phyloP scores from a whole-genome alignment of 1,140 invertebrate species.

The Venustaconcha ellipsiformis region DNA sequence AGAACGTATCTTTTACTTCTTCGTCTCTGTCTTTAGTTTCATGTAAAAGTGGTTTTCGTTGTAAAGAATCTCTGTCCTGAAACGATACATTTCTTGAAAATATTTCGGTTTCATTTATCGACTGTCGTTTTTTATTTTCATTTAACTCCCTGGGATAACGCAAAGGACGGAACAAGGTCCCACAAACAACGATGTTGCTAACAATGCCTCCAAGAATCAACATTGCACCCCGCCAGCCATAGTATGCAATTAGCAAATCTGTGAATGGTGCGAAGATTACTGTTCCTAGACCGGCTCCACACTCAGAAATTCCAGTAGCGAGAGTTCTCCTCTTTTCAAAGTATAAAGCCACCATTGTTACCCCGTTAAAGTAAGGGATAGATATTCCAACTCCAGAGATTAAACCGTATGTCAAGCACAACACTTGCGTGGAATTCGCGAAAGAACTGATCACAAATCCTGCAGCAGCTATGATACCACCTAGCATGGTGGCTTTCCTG shows the following conservation, averaged over 20 bases:
- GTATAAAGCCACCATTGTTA: constrained; percentile 83
- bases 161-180: constrained; percentile 83
- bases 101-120: neutral
- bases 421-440: constrained; percentile 67
- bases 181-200: constrained; percentile 83
- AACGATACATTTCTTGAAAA: neutral
- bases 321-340: constrained; percentile 91
- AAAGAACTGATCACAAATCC: constrained; percentile 85
- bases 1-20: too few species aligned
- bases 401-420: constrained; percentile 88
- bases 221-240: constrained; percentile 73
- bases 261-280: constrained; percentile 63
- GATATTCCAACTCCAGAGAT: constrained; percentile 88
- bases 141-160: neutral
- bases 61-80: neutral
- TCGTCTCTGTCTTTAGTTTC: too few species aligned
- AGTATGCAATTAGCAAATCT: constrained; percentile 54
- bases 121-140: neutral
- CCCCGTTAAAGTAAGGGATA: constrained; percentile 84
- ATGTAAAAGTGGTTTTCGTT: too few species aligned
- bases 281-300: constrained; percentile 67
- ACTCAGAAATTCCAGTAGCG: constrained; percentile 86
- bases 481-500: constrained; percentile 80
- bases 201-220: constrained; percentile 84
- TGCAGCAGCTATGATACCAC: constrained; percentile 79